Evolutionary conservation across 64 coral and sea anemone genomes (phyloP), one percentile per base, ranked within the genome.

Genomic region (Montipora cactus): DNA sequence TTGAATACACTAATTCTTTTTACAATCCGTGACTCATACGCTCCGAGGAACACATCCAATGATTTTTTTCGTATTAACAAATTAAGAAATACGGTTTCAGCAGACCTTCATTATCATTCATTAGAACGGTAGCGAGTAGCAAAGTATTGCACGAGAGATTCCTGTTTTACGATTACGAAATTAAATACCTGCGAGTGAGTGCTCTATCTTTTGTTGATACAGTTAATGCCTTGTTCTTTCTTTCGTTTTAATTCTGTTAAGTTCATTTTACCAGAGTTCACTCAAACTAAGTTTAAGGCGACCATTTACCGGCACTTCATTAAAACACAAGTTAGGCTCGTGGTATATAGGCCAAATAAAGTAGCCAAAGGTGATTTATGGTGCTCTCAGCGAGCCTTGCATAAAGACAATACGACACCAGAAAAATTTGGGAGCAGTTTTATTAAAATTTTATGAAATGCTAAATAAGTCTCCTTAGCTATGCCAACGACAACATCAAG

Each of bases 221-320:
- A 71, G 82, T 71, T 50, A 19, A 22, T 70, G 19, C 8, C 19
- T 71, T 72, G 44, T 86, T 86, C 46, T 47, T 78, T 72, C 66
- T 70, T 71, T 70, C 67, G 45, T 46, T 72, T 12, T 46, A 49
- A 6, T 8, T 59, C n/a, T 23, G 13, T 12, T 55, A 25, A 3
- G 59, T 47, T 45, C 18, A 49, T 51, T 78, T 49, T 78, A 18
- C 28, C 7, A 57, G 53, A 6, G 7, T 57, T 57, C 6, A 57
- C 7, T 8, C 11, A 57, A 57, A 11, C 11, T 11, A 6, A 57
- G 11, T 57, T 57, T 57, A 8, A 8, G 11, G 11, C 0, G 53
- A 11, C 7, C 53, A 57, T 8, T 57, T 57, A 8, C 53, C 6
- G 5, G 11, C 37, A 37, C 37, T 37, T 37, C 0, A 2, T 37